Conservation (phyloP, 2,888 invertebrate species). For the Drosophila limbata region DNA sequence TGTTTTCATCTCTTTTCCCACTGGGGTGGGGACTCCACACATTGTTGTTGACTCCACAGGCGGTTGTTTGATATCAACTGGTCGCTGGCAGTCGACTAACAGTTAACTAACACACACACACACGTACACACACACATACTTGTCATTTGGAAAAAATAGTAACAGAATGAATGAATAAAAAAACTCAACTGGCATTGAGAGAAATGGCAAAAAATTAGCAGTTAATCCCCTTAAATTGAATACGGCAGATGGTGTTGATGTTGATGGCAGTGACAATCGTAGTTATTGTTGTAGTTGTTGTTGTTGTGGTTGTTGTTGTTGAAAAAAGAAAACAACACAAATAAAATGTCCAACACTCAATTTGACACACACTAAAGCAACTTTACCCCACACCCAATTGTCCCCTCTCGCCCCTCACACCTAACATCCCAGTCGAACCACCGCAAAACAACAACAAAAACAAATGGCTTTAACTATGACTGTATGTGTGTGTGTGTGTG, state of each 20-base stretch:
- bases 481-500: conserved; percentile 16
- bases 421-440: conserved; percentile 20
- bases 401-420: conserved; percentile 7
- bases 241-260: conserved; percentile 80
- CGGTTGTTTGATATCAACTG: conserved; percentile 54
- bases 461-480: conserved; percentile 16
- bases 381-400: conserved; percentile 10
- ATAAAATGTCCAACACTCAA: conserved; percentile 40
- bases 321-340: conserved; percentile 12
- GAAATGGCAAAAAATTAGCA: conserved; percentile 83
- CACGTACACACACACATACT: conserved; percentile 5
- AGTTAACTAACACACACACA: conserved; percentile 12
- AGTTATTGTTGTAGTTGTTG: background rate
- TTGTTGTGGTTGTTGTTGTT: conserved; percentile 1
- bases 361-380: conserved; percentile 49
- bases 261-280: conserved; percentile 51
- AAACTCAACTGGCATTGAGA: conserved; percentile 68
- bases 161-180: conserved; percentile 37
- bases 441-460: conserved; percentile 43
- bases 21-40: conserved; percentile 9
- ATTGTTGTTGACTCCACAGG: conserved; percentile 57
- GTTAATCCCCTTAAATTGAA: conserved; percentile 85
- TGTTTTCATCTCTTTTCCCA: conserved; percentile 20
- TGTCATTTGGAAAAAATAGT: conserved; percentile 17
- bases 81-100: conserved; percentile 17